Percentiles rank a stretch among this genome's conserved stretches.
Evolutionary conservation across 2,888 invertebrate species (phyloP).

Genomic region (Hirtodrosophila duncani): DNA sequence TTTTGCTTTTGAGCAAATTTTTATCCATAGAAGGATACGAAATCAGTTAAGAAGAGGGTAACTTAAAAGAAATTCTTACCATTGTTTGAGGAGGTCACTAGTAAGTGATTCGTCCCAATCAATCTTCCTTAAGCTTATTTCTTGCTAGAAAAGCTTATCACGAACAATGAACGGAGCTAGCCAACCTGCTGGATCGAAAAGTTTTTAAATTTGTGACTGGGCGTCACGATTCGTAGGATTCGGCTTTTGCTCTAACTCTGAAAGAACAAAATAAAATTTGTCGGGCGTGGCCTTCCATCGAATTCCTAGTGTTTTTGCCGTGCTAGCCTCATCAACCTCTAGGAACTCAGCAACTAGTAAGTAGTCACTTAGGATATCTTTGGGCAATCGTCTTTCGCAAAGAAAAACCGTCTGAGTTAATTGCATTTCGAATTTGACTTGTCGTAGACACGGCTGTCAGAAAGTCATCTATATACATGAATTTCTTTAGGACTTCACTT

Average conservation of each 20-base stretch:
- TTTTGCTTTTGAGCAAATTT: neutral
- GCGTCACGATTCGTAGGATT: constrained; percentile 19
- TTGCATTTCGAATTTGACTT: too few relatives aligned
- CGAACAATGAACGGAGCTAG: constrained; percentile 17
- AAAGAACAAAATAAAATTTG: neutral
- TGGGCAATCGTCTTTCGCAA: too few relatives aligned
- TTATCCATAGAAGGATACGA: constrained; percentile 15
- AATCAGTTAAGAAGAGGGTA: constrained; percentile 6
- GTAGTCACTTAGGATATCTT: neutral
- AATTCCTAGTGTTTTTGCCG: neutral
- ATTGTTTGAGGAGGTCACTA: constrained; percentile 1
- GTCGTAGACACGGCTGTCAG: too few relatives aligned
- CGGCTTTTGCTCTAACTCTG: too few relatives aligned
- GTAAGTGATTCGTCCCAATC: constrained; percentile 10
- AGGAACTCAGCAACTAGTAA: neutral
- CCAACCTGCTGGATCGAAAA: constrained; percentile 29
- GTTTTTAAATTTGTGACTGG: constrained; percentile 1
- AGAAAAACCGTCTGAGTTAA: too few relatives aligned
- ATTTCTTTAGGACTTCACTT: too few relatives aligned
- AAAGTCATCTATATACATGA: constrained; percentile 8
- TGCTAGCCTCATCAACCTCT: neutral
- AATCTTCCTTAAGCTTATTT: constrained; percentile 12
- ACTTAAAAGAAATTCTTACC: constrained; percentile 9
- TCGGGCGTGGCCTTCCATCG: neutral
- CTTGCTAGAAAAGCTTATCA: constrained; percentile 21